Evolutionary conservation across 2,888 invertebrate genomes (phyloP), one percentile per base, ranked within the genome.

Genomic region (Drosophila merina): DNA sequence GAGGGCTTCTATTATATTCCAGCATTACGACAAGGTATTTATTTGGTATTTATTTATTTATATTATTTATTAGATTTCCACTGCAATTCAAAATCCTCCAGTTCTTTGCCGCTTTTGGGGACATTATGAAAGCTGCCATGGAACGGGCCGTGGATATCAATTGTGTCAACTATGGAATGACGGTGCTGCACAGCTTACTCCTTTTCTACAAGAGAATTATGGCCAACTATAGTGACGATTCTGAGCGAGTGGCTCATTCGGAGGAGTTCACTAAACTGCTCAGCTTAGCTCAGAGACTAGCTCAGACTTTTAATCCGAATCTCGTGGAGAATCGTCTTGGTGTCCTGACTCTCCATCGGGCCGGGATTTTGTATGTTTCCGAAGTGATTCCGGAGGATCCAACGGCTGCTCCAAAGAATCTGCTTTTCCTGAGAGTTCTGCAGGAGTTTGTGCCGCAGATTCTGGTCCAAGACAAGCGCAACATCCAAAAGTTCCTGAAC

Each of bases 131-230:
- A 0, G 26, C 70, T 1, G 45, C 72, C 26, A 36, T 83, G 49
- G 77, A 86, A 44, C 73, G 20, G 26, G 49, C 66, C 0, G 9
- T 83, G n/a, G 0, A 42, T 0, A 26, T 57, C 0, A 83, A 80
- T 66, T 26, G 68, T 1, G 12, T 68, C 0, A 66, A 86, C 38
- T 80, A 58, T 33, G 86, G 78, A 12, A 83, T 83, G 86, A 71
- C 82, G 6, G 10, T 86, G n/a, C 38, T 83, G 55, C 83, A 83
- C 55, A 80, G 68, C 0, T 4, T 83, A 26, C 9, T 60, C 31
- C 59, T 42, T 1, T 7, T 62, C 0, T 83, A 66, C 25, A 51
- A 51, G 0, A 36, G 45, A 3, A 12, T 79, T 0, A 58, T 69
- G 10, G 6, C 3, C 3, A 48, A 6, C 0, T 31, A 50, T 26